phyloP scores from a whole-genome alignment of 1,140 invertebrate genomes.

The Potamilus streckersoni region DNA sequence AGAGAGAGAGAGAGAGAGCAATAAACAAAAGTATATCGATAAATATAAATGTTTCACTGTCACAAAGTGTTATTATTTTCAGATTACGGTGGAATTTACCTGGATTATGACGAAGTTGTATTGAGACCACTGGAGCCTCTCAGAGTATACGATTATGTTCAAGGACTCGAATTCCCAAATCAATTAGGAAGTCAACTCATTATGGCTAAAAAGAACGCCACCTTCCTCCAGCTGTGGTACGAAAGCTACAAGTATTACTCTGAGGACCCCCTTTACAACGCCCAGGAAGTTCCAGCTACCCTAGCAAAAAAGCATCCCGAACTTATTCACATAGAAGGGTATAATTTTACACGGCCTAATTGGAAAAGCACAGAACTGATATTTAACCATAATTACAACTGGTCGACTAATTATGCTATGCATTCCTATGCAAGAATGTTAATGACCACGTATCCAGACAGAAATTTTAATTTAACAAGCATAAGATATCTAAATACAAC shows the following conservation, averaged over 20 bases:
- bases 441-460: neutral
- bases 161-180: slow-evolving; percentile 17
- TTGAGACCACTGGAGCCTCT: slow-evolving; percentile 15
- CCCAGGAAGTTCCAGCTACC: slow-evolving; percentile 14
- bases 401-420: slow-evolving; percentile 31
- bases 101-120: slow-evolving; percentile 28
- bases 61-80: slow-evolving; percentile 1
- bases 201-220: slow-evolving; percentile 20
- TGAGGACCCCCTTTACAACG: slow-evolving; percentile 15
- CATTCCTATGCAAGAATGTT: slow-evolving; percentile 28
- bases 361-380: slow-evolving; percentile 10
- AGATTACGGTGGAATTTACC: slow-evolving; percentile 28
- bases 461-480: slow-evolving; percentile 18
- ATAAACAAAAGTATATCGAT: neutral
- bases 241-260: slow-evolving; percentile 14
- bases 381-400: slow-evolving; percentile 26
- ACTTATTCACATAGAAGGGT: slow-evolving; percentile 26
- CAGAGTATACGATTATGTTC: slow-evolving; percentile 23
- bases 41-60: neutral
- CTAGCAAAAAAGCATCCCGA: slow-evolving; percentile 22
- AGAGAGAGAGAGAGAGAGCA: neutral
- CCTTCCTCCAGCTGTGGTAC: slow-evolving; percentile 28
- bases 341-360: slow-evolving; percentile 22
- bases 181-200: slow-evolving; percentile 25
- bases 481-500: slow-evolving; percentile 28